A percentile compares a stretch with the other conserved stretches of the same genome.
These are phyloP conservation scores for Oeneis ivallda DNA, from an alignment of 2,888 invertebrate genomes.

Conservation along the genomic window DNA sequence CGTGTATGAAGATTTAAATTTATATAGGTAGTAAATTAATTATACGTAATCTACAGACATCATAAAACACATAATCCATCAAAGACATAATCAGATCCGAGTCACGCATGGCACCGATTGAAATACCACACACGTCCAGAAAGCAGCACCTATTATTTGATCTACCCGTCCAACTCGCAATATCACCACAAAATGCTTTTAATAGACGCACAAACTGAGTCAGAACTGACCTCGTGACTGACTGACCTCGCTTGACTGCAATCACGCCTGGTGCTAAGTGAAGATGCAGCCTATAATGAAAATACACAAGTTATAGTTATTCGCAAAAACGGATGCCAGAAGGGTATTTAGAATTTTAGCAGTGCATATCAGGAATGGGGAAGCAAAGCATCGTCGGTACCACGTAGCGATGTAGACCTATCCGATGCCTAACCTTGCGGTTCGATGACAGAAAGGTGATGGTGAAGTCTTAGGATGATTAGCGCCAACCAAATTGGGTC, in stretches of 20 bases:
- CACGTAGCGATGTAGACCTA: no score
- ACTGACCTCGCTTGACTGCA: no score
- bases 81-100: conserved; percentile 35
- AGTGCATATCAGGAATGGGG: no score
- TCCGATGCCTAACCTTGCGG: no score
- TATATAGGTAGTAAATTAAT: not conserved
- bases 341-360: no score
- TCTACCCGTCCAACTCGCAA: conserved; percentile 55
- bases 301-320: not conserved
- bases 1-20: not conserved
- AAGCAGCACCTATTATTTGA: conserved; percentile 54
- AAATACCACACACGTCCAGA: conserved; percentile 59
- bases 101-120: conserved; percentile 40
- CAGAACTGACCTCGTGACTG: not conserved
- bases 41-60: conserved; percentile 55
- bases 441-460: no score
- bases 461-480: no score
- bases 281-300: not conserved
- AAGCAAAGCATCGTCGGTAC: no score
- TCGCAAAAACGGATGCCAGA: not conserved
- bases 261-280: no score
- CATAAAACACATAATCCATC: conserved; percentile 45
- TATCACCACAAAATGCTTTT: conserved; percentile 50
- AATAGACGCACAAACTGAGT: not conserved
- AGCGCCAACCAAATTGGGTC: not conserved